Base-by-base conservation (phyloP, 2,113 vertebrate genomes). In the Solea senegalensis region DNA sequence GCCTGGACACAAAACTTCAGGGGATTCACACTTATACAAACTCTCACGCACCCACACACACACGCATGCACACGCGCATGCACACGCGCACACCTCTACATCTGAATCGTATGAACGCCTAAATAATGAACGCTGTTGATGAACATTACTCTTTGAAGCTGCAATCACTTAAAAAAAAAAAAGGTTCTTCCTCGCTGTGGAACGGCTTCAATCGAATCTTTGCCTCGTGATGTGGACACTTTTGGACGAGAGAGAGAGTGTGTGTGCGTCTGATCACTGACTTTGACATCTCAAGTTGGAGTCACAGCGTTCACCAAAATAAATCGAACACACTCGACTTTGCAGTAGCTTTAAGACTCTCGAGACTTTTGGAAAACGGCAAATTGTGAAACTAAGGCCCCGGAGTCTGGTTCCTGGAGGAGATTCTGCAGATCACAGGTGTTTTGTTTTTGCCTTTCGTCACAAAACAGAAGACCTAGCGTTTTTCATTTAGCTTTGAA, bases 321-420 rank as follows among this genome's bases (percentile, higher is more conserved):
- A 77, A 76, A 56, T 15, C 56, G 49, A 67, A 83, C 64, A 59
- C 69, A 69, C 69, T 84, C 11, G 3, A 53, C 69, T 83, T 57
- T 60, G 71, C 7, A 62, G 84, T 86, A 89, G 91, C 91, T 91
- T 92, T 92, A 92, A 89, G 82, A 88, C 77, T 86, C 44, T 67
- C 16, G 49, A 78, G 78, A 91, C 84, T 65, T 81, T 76, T 78
- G 72, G 44, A 80, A 74, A 74, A 59, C 65, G 76, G 78, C 56
- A 76, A 21, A 81, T 86, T 88, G 59, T 83, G 28, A 77, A 83
- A 73, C 62, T 12, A 8, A 66, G 67, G 81, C 72, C 74, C 82
- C 5, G 41, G 73, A 64, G 65, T 28, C 65, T 66, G 65, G 34
- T 60, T 57, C 56, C 43, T 56, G 56, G 55, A 50, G 58, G 16